phyloP scores from a whole-genome alignment of 1,140 invertebrate genomes.

The Whitmania pigra region DNA sequence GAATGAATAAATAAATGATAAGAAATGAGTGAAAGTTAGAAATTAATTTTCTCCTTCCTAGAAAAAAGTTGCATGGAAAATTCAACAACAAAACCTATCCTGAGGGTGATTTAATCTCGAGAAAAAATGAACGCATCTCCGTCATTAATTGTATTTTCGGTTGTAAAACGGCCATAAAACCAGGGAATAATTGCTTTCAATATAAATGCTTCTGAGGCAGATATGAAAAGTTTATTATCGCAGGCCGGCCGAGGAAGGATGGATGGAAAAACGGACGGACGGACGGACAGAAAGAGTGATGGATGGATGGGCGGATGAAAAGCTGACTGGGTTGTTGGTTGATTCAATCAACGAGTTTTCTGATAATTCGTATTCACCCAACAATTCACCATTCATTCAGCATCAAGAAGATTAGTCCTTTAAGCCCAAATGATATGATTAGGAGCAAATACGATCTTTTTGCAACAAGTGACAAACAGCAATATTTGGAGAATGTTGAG shows the following conservation, averaged over 20 bases:
- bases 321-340: background rate
- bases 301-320: background rate
- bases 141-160: slow-evolving; percentile 11
- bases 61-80: no score
- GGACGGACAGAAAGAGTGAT: background rate
- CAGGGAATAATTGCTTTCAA: slow-evolving; percentile 2
- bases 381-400: no score
- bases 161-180: slow-evolving; percentile 10
- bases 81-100: background rate
- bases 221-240: slow-evolving; percentile 9
- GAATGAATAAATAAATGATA: no score
- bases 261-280: background rate
- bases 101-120: slow-evolving; percentile 9
- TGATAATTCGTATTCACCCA: no score
- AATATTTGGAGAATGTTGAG: no score
- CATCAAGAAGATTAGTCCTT: no score
- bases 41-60: no score
- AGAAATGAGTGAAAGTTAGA: no score
- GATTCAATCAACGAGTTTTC: background rate
- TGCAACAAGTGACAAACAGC: no score
- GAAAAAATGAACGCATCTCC: background rate
- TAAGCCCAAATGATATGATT: no score
- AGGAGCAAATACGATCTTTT: no score
- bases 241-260: background rate
- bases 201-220: slow-evolving; percentile 9